Evolutionary conservation across 2,113 vertebrate genomes (phyloP).

Genomic region (Ellobius talpinus): DNA sequence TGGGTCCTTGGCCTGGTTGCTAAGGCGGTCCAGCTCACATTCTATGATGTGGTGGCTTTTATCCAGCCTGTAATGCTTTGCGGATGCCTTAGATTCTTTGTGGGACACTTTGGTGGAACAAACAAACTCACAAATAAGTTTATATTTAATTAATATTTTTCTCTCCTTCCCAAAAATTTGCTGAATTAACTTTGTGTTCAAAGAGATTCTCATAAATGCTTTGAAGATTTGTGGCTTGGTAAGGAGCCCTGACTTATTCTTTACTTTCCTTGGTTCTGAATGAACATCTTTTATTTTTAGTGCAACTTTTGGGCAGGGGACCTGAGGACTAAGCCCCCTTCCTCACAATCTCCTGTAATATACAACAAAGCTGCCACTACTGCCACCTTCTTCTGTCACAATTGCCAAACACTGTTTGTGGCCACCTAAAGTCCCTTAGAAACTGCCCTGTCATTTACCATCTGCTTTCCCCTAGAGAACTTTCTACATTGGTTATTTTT

Average conservation of each 20-base stretch:
- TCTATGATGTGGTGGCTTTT: slow-evolving; percentile 55
- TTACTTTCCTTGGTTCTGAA: background rate
- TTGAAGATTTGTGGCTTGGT: slow-evolving; percentile 62
- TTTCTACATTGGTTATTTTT: background rate
- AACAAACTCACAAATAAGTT: slow-evolving; percentile 67
- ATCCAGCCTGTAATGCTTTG: slow-evolving; percentile 42
- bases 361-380: background rate
- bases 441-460: too few species aligned
- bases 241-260: background rate
- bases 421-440: background rate
- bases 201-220: slow-evolving; percentile 56
- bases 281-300: background rate
- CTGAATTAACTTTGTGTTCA: slow-evolving; percentile 55
- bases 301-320: background rate
- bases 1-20: slow-evolving; percentile 61
- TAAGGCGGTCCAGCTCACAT: slow-evolving; percentile 21
- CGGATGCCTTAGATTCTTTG: slow-evolving; percentile 64
- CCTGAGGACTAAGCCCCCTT: background rate
- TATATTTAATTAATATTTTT: slow-evolving; percentile 63
- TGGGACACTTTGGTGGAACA: slow-evolving; percentile 50
- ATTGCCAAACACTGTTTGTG: background rate
- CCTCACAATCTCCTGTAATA: background rate
- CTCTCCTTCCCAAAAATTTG: slow-evolving; percentile 52
- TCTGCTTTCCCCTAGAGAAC: background rate
- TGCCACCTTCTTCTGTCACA: too few species aligned